Percentiles rank a stretch among this genome's conserved stretches.
These are phyloP conservation scores for Lordiphosa andalusiaca DNA, from an alignment of 2,888 invertebrate species.

Conservation along the genomic window DNA sequence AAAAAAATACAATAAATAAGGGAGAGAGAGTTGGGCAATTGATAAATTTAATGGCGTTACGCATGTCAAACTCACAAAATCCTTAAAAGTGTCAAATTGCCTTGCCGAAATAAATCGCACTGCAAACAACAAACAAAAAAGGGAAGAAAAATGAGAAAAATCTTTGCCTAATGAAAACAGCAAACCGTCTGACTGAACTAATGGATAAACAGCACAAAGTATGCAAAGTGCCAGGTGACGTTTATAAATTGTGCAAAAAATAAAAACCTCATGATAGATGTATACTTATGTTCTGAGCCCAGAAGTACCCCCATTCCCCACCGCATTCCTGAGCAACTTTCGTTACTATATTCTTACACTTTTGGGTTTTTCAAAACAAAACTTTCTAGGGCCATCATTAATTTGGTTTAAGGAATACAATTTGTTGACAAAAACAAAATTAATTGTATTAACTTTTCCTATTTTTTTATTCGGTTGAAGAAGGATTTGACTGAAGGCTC, in stretches of 20 bases:
- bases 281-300: conserved; percentile 17
- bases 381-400: conserved; percentile 60
- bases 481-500: not conserved
- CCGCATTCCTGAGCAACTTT: conserved; percentile 15
- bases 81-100: conserved; percentile 72
- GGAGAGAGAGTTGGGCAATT: conserved; percentile 48
- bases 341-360: conserved; percentile 36
- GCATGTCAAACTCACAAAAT: conserved; percentile 70
- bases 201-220: conserved; percentile 53
- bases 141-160: conserved; percentile 43
- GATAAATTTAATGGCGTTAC: conserved; percentile 77
- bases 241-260: conserved; percentile 69
- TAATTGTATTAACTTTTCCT: conserved; percentile 42
- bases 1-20: not conserved
- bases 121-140: conserved; percentile 32
- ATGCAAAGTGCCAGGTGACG: conserved; percentile 61
- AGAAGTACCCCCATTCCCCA: conserved; percentile 11
- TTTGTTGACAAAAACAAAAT: conserved; percentile 50
- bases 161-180: conserved; percentile 53
- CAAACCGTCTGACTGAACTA: conserved; percentile 44
- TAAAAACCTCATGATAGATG: conserved; percentile 65
- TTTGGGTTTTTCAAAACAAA: conserved; percentile 15
- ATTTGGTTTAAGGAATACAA: conserved; percentile 44
- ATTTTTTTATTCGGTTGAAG: conserved; percentile 5
- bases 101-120: conserved; percentile 53